Base-by-base conservation (phyloP, 1,140 invertebrate genomes). In the Drosophila gunungcola region DNA sequence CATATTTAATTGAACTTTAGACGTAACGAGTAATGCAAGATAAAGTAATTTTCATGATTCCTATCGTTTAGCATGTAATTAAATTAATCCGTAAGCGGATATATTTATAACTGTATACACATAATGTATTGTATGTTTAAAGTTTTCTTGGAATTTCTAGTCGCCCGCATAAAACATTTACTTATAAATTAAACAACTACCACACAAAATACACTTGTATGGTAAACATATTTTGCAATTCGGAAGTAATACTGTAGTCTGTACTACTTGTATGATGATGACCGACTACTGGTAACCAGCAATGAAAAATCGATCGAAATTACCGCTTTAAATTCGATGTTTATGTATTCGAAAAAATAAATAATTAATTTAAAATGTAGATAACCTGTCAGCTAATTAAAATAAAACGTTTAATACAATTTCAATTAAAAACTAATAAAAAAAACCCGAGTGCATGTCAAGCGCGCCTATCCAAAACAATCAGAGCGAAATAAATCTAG, bases 21-120 rank as follows among this genome's bases (percentile, higher is more conserved):
- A 41, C 46, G 10, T 86, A 72, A 62, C 41, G 57, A 51, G n/a
- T 62, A 81, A 74, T 63, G 74, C 75, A 74, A 79, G 68, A 72
- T 73, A 81, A 85, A 42, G 79, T 88, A 88, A 85, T 86, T 86
- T 83, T 86, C 83, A 88, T 86, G 83, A 86, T 86, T 86, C 83
- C 83, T 86, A 86, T 86, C 74, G 75, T 82, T 73, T 86, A 86
- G 83, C 75, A 55, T 62, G 75, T 88, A 85, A 85, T 39, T 65
- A 52, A 57, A 53, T 60, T 77, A 83, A 72, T 83, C 83, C 70
- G 64, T 57, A 39, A 57, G 34, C 67, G 67, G 64, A 70, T 46
- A n/a, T 27, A 54, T 56, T 70, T 39, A n/a, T 27, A 54, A 53
- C 75, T 57, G 46, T 45, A 64, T 7, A 63, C 41, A 39, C 25